Evolutionary conservation across 1,140 invertebrate genomes (phyloP), one percentile per base, ranked within the genome.

Genomic region (Papilio aristodemus): DNA sequence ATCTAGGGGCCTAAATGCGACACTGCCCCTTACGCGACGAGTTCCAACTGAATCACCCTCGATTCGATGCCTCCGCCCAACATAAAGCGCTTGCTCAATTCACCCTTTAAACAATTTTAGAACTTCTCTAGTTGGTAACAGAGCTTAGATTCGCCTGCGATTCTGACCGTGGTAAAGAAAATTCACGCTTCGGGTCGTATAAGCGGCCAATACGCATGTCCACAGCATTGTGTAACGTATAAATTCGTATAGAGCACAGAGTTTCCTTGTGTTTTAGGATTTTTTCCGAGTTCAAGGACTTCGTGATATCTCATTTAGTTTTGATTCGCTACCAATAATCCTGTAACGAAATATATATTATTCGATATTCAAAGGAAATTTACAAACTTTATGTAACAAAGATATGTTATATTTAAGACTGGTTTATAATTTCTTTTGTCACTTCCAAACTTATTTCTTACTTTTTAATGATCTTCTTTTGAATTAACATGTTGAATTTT

Each of bases 171-270:
- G 79, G 81, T 85, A 75, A 88, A 86, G 87, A 88, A 88, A 85
- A 85, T 86, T 87, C 86, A 84, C 82, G 79, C 81, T 89, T 85
- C 82, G 81, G 75, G 86, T 79, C 80, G 81, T 81, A 84, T 80
- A 85, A 84, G 86, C 80, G 85, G 84, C 85, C 86, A 91, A 90
- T 91, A 91, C 89, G 89, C 89, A 91, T 91, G 89, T 89, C 89
- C 89, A 90, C 86, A 84, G 84, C 79, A 80, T 81, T 83, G 84
- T 89, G 75, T 72, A 83, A 76, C 74, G 86, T 85, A 89, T 89
- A 88, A 85, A 83, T 83, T 86, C 72, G 75, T 89, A 86, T 85
- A 87, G 83, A 80, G 72, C 75, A 79, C 83, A 89, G 86, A 88
- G 86, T 90, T 91, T 90, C 85, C 84, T 84, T 87, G 80, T 88